These are phyloP conservation scores for Aelia acuminata DNA, from an alignment of 2,888 invertebrate species.

Conservation along the genomic window DNA sequence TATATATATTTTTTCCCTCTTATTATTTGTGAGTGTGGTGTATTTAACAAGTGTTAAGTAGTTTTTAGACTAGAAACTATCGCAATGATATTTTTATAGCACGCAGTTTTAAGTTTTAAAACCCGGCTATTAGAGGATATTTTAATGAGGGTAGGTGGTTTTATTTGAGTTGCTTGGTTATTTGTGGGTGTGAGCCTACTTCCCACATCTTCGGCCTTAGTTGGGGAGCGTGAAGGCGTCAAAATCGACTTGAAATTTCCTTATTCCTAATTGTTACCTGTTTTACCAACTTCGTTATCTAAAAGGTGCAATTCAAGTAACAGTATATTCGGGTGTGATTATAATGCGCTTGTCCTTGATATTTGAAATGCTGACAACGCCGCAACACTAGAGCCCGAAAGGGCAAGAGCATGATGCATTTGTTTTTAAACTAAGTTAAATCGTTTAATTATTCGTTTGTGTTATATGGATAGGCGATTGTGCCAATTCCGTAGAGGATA, in stretches of 20 bases:
- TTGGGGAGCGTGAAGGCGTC: neutral
- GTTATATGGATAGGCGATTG: no score
- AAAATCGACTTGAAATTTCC: neutral
- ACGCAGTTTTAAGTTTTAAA: neutral
- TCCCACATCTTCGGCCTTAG: neutral
- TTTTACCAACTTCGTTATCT: neutral
- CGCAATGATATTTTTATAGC: neutral
- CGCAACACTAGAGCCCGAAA: no score
- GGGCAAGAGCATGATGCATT: no score
- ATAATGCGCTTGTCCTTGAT: neutral
- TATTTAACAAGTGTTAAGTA: neutral
- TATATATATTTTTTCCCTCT: no score
- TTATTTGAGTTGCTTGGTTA: neutral
- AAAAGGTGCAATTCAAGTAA: neutral
- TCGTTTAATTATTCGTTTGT: no score
- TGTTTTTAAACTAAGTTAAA: no score
- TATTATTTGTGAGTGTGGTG: neutral
- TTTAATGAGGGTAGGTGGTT: neutral
- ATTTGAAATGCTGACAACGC: neutral
- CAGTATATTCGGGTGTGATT: neutral
- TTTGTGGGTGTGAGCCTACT: neutral
- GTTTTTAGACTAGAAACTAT: neutral
- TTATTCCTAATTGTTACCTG: neutral
- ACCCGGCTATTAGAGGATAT: neutral
- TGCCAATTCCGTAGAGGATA: no score